These are phyloP conservation scores for Pitangus sulphuratus DNA, from an alignment of 2,797 vertebrate species.

Conservation along the genomic window DNA sequence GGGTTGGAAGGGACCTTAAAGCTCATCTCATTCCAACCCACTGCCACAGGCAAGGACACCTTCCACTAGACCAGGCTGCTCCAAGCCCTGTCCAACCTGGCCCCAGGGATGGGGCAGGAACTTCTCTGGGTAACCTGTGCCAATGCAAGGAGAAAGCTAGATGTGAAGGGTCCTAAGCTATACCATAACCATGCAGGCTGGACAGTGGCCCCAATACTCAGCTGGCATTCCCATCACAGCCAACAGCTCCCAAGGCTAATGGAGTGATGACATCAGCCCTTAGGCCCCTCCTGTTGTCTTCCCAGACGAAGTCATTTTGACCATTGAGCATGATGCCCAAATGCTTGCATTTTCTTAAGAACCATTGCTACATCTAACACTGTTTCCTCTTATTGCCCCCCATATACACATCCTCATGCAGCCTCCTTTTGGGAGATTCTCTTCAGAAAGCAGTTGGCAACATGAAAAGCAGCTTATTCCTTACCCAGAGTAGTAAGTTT, in stretches of 20 bases:
- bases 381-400: background rate
- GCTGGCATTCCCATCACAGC: no score
- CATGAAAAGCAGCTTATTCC: background rate
- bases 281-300: background rate
- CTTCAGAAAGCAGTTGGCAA: background rate
- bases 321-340: background rate
- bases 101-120: background rate
- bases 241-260: background rate
- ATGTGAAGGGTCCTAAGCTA: background rate
- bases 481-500: background rate
- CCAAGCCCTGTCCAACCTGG: accelerated
- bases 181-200: background rate
- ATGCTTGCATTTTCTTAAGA: background rate
- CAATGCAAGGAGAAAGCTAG: background rate
- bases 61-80: accelerated
- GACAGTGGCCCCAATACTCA: background rate
- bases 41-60: background rate
- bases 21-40: accelerated
- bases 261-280: background rate
- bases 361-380: background rate
- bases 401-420: background rate
- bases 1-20: background rate
- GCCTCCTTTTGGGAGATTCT: background rate
- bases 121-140: background rate
- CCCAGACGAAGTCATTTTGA: background rate